Percentiles rank a stretch among this genome's conserved stretches.
Conservation (phyloP, 2,797 vertebrate species). For the Mormyrus hasselquistii region DNA sequence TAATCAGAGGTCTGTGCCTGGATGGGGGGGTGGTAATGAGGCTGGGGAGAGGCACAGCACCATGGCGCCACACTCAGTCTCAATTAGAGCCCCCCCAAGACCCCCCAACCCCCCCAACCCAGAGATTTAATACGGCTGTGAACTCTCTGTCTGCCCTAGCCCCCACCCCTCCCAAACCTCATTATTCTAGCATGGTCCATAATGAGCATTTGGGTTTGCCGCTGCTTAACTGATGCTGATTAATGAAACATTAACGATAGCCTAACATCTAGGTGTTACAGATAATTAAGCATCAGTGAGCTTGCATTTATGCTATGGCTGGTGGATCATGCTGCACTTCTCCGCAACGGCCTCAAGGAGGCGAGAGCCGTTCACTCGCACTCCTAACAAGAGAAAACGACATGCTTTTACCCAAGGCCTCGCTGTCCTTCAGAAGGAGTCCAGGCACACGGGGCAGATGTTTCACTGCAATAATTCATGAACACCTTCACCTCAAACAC, state of each 20-base stretch:
- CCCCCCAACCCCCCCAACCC: background rate
- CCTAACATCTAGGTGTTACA: constrained; percentile 37
- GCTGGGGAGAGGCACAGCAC: background rate
- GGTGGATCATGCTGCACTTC: constrained; percentile 13
- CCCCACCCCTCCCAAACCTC: constrained; percentile 26
- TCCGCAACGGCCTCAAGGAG: background rate
- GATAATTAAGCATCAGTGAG: constrained; percentile 53
- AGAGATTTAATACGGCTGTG: background rate
- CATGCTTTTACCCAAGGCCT: background rate
- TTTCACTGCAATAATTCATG: constrained; percentile 52
- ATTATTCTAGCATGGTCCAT: constrained; percentile 26
- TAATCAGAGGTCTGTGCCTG: background rate
- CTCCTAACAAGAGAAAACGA: background rate
- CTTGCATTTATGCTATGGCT: constrained; percentile 30
- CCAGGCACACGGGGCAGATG: constrained; percentile 43
- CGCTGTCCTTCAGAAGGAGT: constrained; percentile 46
- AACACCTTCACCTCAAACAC: constrained; percentile 55
- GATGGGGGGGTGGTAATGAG: background rate
- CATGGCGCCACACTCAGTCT: background rate
- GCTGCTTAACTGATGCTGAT: constrained; percentile 39
- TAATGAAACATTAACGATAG: constrained; percentile 47
- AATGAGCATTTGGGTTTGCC: constrained; percentile 34
- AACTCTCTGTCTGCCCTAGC: background rate
- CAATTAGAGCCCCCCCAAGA: background rate
- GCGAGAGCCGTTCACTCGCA: background rate